A percentile compares a stretch with the other conserved stretches of the same genome.
phyloP scores from a whole-genome alignment of 2,113 vertebrate species.

The Lagopus muta region DNA sequence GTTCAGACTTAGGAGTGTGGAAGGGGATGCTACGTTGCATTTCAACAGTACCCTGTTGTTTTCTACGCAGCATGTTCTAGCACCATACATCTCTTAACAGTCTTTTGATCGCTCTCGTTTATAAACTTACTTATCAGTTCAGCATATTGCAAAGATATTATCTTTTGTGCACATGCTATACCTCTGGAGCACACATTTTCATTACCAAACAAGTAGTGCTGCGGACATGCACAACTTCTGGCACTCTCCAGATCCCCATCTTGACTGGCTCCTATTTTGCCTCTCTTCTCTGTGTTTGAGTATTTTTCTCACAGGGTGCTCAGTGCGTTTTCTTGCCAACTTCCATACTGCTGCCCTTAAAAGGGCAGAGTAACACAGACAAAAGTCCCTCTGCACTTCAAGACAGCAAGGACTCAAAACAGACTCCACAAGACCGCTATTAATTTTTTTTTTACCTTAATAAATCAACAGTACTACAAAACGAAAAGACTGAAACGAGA shows the following conservation, averaged over 20 bases:
- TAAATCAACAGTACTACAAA: constrained; percentile 19
- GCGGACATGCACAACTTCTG: not conserved
- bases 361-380: constrained; percentile 54
- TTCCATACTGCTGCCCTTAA: constrained; percentile 62
- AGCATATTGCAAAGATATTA: not conserved
- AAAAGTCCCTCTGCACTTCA: constrained; percentile 56
- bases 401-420: constrained; percentile 33
- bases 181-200: not conserved
- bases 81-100: not conserved
- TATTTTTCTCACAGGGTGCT: constrained; percentile 62
- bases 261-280: constrained; percentile 3
- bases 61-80: not conserved
- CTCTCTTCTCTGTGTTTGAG: constrained; percentile 3
- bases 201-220: not conserved
- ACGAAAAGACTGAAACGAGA: not conserved
- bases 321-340: constrained; percentile 51
- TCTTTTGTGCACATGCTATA: not conserved
- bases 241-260: not conserved
- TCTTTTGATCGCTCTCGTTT: not conserved
- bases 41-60: not conserved
- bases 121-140: not conserved
- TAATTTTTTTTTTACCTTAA: constrained; percentile 49
- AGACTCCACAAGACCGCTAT: constrained; percentile 27
- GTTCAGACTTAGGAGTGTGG: not conserved
- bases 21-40: not conserved